phyloP scores from a whole-genome alignment of 2,113 vertebrate genomes.

The Mus spicilegus region DNA sequence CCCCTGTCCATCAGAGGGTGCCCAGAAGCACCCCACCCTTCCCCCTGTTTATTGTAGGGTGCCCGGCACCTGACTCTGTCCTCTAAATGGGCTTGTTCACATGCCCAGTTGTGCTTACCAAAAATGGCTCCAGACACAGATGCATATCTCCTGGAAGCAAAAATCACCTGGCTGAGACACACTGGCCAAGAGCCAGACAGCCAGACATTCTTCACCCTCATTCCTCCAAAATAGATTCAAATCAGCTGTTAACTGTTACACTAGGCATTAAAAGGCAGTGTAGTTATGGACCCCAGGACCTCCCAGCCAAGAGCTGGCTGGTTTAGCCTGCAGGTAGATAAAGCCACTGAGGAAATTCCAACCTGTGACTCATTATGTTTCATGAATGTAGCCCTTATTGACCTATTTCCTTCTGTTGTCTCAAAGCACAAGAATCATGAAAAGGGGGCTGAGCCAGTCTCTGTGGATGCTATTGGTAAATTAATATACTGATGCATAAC shows the following conservation, averaged over 20 bases:
- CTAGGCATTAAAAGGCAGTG: slow-evolving; percentile 16
- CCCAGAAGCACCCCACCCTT: too few species aligned
- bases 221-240: slow-evolving; percentile 33
- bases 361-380: neutral
- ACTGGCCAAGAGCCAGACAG: neutral
- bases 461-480: neutral
- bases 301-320: neutral
- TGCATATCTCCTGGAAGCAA: neutral
- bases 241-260: slow-evolving; percentile 34
- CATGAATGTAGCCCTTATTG: neutral
- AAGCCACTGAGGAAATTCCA: neutral
- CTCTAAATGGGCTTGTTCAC: neutral
- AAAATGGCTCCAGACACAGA: neutral
- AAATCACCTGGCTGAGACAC: neutral
- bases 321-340: neutral
- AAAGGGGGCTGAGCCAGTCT: neutral
- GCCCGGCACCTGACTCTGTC: neutral
- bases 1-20: too few species aligned
- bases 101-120: neutral
- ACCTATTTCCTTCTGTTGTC: neutral
- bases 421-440: neutral
- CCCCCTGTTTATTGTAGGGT: too few species aligned
- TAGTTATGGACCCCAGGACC: neutral
- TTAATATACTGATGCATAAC: neutral
- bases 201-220: neutral